Base-by-base conservation (phyloP, 1,140 invertebrate species). In the Drosophila sp. region DNA sequence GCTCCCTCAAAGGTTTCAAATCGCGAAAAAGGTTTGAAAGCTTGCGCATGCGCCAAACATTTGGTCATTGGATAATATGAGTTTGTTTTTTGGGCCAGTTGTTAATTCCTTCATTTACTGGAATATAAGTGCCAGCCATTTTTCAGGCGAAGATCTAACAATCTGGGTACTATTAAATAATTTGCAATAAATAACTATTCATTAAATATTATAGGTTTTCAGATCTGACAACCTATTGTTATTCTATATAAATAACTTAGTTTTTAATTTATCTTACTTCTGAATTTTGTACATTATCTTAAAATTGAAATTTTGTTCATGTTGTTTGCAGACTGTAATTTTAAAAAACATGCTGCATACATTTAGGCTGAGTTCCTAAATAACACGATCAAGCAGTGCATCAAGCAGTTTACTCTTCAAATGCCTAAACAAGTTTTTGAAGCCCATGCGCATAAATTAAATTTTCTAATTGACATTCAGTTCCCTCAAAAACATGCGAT, bases 1-100 rank as follows among this genome's bases (percentile, higher is more conserved):
- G 27, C 21, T 50, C 50, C 46, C 5, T 16, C 45, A 40, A 74
- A 66, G 81, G 81, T 87, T 71, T 87, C 82, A 82, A 89, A 89
- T 87, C 83, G 78, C 82, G 76, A 87, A 87, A 87, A 87, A 78
- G 83, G 82, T 82, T 87, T 82, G 78, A 81, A 84, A 81, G 81
- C 75, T 73, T 82, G 82, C 45, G 75, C 82, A 78, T 87, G 82
- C 78, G 82, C 82, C 82, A 87, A 87, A 82, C 78, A 75, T 76
- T 86, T 78, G 62, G 54, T 58, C 58, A 76, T 41, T 67, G 67
- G n/a, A 51, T 58, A 72, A 66, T 69, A 48, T 29, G 1, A 21
- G 21, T 21, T 21, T 21, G 45, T 70, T 76, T 76, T 57, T 38
- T 65, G 50, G 76, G 62, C 63, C 77, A 86, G 67, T 80, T 70